Base-by-base conservation (phyloP, 2,113 vertebrate genomes). In the Vidua macroura region DNA sequence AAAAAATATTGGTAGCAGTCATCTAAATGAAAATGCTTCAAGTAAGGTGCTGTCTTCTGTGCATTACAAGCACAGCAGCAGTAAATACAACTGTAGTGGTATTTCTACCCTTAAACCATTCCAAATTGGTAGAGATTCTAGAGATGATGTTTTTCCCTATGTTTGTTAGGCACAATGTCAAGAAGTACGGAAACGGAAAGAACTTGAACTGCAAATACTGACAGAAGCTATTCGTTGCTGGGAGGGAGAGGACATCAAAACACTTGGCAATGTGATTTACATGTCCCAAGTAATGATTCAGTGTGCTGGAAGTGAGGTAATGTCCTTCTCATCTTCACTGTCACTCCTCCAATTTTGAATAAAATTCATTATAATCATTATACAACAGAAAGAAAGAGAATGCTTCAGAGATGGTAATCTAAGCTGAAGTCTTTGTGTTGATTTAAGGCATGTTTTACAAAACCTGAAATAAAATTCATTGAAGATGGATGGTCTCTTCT, bases 221-320 rank as follows among this genome's bases (percentile, higher is more conserved):
- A 99, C 98, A 0, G 99, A 99, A 97, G 97, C 98, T 37, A 99
- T 99, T 96, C 98, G 99, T 11, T 98, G 98, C 93, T 99, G 99
- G 99, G 99, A 99, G 95, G 99, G 99, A 7, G 99, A 99, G 7
- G 99, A 99, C 95, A 99, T 99, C 75, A 98, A 98, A 97, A 99
- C 98, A 2, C 97, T 99, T 78, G 99, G 99, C 91, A 98, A 92
- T 11, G 99, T 99, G n/a, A 97, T 99, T 73, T 99, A 99, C 96
- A 99, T 99, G 99, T 99, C 99, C 46, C 99, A 99, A 95, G 99
- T 99, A 92, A 96, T 99, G 96, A 98, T 99, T 66, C 98, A 99
- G 94, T 98, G 98, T 53, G 98, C 98, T 46, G 98, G 98, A 72
- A 99, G 98, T 59, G 98, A 99, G 97, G 99, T 99, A 98, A 95